Evolutionary conservation across 2,888 invertebrate genomes (phyloP).

Genomic region (Coleophora flavipennella): DNA sequence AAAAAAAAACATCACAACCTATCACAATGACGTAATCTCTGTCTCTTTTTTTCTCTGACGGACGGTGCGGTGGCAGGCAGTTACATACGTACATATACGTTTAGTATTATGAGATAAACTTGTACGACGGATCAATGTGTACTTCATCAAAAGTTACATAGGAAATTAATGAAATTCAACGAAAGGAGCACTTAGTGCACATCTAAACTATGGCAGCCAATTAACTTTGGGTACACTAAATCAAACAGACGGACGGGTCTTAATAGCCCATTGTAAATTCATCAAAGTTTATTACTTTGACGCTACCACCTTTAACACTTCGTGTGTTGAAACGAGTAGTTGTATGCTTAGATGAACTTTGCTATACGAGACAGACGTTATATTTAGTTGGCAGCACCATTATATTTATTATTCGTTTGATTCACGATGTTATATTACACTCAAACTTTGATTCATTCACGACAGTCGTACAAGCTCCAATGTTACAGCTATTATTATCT

Average conservation of each 20-base stretch:
- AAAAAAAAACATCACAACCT: no score
- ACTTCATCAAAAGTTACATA: background rate
- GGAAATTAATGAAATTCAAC: background rate
- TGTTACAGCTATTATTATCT: no score
- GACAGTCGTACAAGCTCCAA: no score
- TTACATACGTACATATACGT: no score
- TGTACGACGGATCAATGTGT: no score
- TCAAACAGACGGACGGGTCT: constrained; percentile 12
- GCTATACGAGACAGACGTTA: background rate
- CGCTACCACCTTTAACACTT: constrained; percentile 5
- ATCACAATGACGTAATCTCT: no score
- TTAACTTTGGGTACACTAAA: constrained; percentile 11
- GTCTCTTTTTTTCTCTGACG: no score
- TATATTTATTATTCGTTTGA: background rate
- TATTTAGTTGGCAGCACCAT: background rate
- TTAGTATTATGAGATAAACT: no score
- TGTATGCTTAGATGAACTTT: background rate
- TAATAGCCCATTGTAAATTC: constrained; percentile 24
- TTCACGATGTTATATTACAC: no score
- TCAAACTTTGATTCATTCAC: no score
- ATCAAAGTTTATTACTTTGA: constrained; percentile 12
- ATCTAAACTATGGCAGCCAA: constrained; percentile 1
- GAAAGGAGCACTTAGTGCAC: no score
- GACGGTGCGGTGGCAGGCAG: no score
- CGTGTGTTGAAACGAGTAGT: background rate